Base-by-base conservation (phyloP, 1,140 invertebrate genomes). In the Hycleus cichorii region DNA sequence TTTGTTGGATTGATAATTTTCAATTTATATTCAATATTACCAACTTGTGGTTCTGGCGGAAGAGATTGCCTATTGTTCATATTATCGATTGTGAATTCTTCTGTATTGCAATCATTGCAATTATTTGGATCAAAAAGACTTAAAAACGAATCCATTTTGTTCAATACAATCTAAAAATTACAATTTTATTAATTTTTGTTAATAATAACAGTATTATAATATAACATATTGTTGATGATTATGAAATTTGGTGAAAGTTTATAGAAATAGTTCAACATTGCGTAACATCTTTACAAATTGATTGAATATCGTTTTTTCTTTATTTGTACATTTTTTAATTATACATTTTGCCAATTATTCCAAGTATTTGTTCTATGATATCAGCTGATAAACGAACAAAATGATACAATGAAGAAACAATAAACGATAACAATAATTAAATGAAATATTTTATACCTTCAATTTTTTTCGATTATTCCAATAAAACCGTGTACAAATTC, bases 11-110 rank as follows among this genome's bases (percentile, higher is more conserved):
- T 89, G 3, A 93, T 84, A 52, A 93, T 75, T 70, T 95, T 95
- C 46, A 96, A 73, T 76, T 96, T 96, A 72, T 96, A 96, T 74
- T 96, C 93, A 32, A 95, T 83, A 75, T 95, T 95, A 5, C 93
- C 93, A 55, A 91, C 81, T 67, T 93, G 85, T 0, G 90, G 90
- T 72, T 96, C 93, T 0, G 93, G 93, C 0, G 94, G 93, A 32
- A 97, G 73, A 56, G 75, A 68, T 12, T 62, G 64, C 49, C 65
- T 51, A 53, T 64, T 65, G 27, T 58, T 58, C 18, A 58, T 49
- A 49, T 66, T 58, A 18, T 72, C 68, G 57, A 74, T 71, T n/a
- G 74, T 73, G 47, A 69, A 74, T 45, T 75, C 66, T 27, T 72
- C 64, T 50, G 47, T 58, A n/a, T 59, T 59, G 10, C 56, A 60